These are phyloP conservation scores for Phalacrocorax brasilianus DNA, from an alignment of 2,113 vertebrate genomes.

Conservation along the genomic window DNA sequence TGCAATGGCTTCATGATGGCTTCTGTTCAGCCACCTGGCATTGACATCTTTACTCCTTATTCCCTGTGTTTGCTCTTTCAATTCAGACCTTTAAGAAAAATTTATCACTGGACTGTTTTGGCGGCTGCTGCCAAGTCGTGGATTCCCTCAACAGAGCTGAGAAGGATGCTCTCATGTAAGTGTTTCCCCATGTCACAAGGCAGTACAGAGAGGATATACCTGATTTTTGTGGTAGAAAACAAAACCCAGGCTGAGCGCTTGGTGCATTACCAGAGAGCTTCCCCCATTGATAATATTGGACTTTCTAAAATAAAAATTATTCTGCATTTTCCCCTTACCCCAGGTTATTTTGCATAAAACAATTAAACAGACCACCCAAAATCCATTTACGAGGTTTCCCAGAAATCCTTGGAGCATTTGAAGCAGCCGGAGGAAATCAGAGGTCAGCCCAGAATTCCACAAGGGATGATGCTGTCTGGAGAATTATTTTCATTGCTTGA, in stretches of 20 bases:
- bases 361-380: not conserved
- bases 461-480: not conserved
- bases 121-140: not conserved
- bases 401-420: not conserved
- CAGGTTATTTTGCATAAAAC: not conserved
- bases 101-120: not conserved
- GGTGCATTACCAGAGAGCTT: not conserved
- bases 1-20: not conserved
- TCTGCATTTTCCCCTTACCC: not conserved
- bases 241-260: not conserved
- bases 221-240: not conserved
- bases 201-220: not conserved
- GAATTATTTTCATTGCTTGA: not conserved
- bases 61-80: not conserved
- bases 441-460: not conserved
- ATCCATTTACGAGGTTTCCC: not conserved
- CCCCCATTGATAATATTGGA: rapidly evolving
- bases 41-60: not conserved
- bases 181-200: not conserved
- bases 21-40: not conserved
- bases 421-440: not conserved
- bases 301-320: not conserved
- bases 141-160: not conserved
- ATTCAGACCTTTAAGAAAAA: not conserved
- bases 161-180: not conserved